Conservation (phyloP, 2,113 vertebrate genomes). For the Tetraodon nigroviridis region DNA sequence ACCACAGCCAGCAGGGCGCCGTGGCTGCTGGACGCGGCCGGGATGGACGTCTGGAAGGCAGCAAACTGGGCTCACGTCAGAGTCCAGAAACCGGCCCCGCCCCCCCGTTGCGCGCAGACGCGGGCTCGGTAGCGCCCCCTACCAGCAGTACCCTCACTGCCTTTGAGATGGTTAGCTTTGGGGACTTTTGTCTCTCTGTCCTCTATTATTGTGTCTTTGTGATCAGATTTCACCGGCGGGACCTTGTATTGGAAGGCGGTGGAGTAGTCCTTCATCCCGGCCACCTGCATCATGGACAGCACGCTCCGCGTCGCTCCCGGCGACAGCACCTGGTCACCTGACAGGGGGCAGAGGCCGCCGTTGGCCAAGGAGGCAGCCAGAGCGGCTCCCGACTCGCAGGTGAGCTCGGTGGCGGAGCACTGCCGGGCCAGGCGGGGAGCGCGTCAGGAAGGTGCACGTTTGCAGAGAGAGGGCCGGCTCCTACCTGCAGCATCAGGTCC, state of each 20-base stretch:
- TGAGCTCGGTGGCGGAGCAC: slow-evolving; percentile 68
- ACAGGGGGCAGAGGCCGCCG: slow-evolving; percentile 69
- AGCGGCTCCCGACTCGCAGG: slow-evolving; percentile 66
- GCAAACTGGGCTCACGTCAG: too few species aligned
- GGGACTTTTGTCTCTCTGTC: not conserved
- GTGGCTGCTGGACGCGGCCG: slow-evolving; percentile 60
- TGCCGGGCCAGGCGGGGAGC: slow-evolving; percentile 22
- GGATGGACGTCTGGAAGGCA: slow-evolving; percentile 52
- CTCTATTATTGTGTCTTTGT: not conserved
- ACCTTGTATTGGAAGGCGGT: slow-evolving; percentile 66
- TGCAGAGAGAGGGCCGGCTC: not conserved
- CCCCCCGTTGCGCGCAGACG: too few species aligned
- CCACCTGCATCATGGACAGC: slow-evolving; percentile 71
- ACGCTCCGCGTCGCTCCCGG: slow-evolving; percentile 47
- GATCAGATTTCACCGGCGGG: not conserved
- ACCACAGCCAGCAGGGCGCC: slow-evolving; percentile 61
- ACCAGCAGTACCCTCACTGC: too few species aligned
- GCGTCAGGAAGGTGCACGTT: too few species aligned
- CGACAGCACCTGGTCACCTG: slow-evolving; percentile 68
- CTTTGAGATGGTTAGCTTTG: not conserved
- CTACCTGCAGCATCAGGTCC: slow-evolving; percentile 69
- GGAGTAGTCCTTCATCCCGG: slow-evolving; percentile 70
- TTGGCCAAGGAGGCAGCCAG: slow-evolving; percentile 68
- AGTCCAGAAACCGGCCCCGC: too few species aligned
- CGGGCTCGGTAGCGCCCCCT: too few species aligned